Evolutionary conservation across 2,888 invertebrate genomes (phyloP), one percentile per base, ranked within the genome.

Genomic region (Parnassius apollo): DNA sequence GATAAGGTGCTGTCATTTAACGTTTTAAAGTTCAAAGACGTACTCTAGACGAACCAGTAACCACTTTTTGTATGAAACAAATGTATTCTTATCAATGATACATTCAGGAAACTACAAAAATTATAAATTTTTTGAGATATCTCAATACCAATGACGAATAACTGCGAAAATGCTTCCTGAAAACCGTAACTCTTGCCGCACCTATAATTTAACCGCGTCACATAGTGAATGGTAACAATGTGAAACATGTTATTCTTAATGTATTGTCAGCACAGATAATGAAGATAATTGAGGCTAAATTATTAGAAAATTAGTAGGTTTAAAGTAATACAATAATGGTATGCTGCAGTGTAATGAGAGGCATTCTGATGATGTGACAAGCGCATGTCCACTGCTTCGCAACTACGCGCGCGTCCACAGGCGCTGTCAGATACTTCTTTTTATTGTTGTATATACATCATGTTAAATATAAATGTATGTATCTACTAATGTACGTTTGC

Each of bases 231-330:
- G 69, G 82, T 86, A 89, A 88, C 90, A 89, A 85, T 88, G 85
- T 89, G 82, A 83, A 86, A 83, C 77, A 75, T 75, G 80, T 81
- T 83, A 81, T 82, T 85, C 83, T 83, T 82, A 82, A 78, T 75
- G 64, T 59, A 64, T 59, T 64, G 86, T 85, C 83, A 87, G 81
- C 82, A 73, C 76, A 87, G 78, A 85, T 91, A 89, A 91, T 91
- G 87, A 85, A 85, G 86, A 91, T 91, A 91, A 91, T 91, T 72
- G 86, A 78, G 72, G 85, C 78, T 74, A 88, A 89, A 91, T 83
- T 91, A 90, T 89, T 88, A 86, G 80, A 77, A 86, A 88, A 91
- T 91, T 88, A 91, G 86, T 80, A 78, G 87, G 85, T 84, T 82
- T 83, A 82, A 82, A 84, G 83, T 88, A 89, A 89, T 87, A 83